Conservation (phyloP, 2,113 vertebrate genomes). For the Alouatta palliata region DNA sequence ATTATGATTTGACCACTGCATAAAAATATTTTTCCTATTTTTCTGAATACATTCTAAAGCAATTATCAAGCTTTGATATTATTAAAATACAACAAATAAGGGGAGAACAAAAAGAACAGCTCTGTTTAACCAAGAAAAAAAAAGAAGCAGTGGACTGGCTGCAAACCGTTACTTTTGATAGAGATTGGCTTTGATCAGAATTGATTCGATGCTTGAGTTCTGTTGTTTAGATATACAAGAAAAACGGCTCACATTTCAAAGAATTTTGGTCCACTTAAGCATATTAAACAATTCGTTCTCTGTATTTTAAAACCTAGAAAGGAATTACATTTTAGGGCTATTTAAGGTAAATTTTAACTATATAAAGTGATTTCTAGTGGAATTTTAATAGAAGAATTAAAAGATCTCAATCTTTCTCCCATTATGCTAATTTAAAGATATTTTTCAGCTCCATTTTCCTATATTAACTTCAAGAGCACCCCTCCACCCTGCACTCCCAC, state of each 20-base stretch:
- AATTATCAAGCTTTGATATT: not conserved
- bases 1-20: not conserved
- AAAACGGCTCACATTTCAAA: conserved; percentile 39
- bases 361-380: not conserved
- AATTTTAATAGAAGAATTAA: not conserved
- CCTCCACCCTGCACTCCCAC: not conserved
- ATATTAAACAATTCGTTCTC: not conserved
- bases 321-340: not conserved
- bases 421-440: not conserved
- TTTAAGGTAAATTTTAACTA: conserved; percentile 25
- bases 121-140: conserved; percentile 45
- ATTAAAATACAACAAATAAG: not conserved
- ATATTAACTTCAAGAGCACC: not conserved
- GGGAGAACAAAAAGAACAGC: conserved; percentile 23
- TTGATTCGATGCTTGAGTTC: conserved; percentile 9
- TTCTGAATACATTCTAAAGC: not conserved
- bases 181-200: conserved; percentile 59
- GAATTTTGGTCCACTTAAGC: not conserved
- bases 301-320: conserved; percentile 2
- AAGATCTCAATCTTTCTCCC: not conserved
- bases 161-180: conserved; percentile 35
- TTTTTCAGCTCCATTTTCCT: not conserved
- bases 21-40: not conserved
- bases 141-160: not conserved
- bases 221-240: not conserved